Conservation (phyloP, 1,140 invertebrate genomes). For the Saccostrea echinata region DNA sequence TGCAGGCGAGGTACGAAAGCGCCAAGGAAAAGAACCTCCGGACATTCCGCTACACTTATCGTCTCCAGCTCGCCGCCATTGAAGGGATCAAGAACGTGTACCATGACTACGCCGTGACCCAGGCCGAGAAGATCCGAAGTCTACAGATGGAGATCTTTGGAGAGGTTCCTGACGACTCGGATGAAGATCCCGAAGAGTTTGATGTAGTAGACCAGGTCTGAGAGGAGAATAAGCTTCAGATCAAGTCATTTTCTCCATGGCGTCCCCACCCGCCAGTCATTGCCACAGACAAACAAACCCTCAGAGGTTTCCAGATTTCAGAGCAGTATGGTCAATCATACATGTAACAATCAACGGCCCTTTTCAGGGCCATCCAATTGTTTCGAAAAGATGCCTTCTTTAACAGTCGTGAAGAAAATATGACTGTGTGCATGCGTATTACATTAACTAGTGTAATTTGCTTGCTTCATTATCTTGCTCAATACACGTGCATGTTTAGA, state of each 20-base stretch:
- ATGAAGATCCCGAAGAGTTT: not conserved
- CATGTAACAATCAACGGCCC: too few species aligned
- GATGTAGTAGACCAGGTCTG: not conserved
- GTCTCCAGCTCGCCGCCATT: constrained; percentile 59
- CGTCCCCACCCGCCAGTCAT: not conserved
- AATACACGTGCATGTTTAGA: too few species aligned
- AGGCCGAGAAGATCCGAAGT: constrained; percentile 57
- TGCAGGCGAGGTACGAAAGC: constrained; percentile 52
- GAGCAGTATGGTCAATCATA: too few species aligned
- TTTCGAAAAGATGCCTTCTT: too few species aligned
- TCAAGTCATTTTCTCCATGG: not conserved
- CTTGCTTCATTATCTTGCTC: too few species aligned
- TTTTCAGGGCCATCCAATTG: too few species aligned
- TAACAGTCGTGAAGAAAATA: too few species aligned
- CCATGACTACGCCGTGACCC: constrained; percentile 61
- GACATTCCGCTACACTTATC: constrained; percentile 60
- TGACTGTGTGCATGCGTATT: too few species aligned
- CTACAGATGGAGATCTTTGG: constrained; percentile 54
- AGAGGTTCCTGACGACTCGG: not conserved
- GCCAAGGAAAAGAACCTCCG: constrained; percentile 55
- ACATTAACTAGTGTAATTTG: too few species aligned
- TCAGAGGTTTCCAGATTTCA: too few species aligned
- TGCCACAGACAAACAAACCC: too few species aligned
- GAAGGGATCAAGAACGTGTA: constrained; percentile 65
- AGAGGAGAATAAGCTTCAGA: not conserved